Conservation (phyloP, 2,797 vertebrate species). For the Hydrolagus colliei region DNA sequence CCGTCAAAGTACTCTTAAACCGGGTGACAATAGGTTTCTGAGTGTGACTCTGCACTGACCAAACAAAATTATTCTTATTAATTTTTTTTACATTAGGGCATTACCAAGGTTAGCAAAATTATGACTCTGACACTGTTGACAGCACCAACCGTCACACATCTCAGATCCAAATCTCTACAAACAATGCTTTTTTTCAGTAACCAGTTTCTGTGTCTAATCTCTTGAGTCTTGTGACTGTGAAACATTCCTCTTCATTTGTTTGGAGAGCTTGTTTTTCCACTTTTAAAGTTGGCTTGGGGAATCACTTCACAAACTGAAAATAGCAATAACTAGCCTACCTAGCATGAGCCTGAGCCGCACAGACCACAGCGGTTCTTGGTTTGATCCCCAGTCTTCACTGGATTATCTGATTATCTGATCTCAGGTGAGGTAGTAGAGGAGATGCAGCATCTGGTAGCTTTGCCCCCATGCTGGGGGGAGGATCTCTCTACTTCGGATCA, state of each 20-base stretch:
- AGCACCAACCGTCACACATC: neutral
- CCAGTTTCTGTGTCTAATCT: neutral
- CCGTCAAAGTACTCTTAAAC: neutral
- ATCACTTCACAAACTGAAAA: neutral
- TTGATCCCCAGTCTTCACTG: too few relatives aligned
- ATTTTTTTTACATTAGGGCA: neutral
- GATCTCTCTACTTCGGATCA: too few relatives aligned
- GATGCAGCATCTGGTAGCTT: too few relatives aligned
- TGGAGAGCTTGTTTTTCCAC: too few relatives aligned
- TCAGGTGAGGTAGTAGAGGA: too few relatives aligned
- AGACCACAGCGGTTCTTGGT: too few relatives aligned
- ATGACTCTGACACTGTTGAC: neutral
- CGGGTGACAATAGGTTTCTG: neutral
- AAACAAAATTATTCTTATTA: too few relatives aligned
- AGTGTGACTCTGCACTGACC: neutral
- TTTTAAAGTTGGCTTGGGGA: neutral
- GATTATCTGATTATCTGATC: too few relatives aligned
- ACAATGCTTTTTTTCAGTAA: neutral
- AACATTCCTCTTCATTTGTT: neutral
- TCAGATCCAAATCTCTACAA: neutral
- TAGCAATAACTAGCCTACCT: too few relatives aligned
- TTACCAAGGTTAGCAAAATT: neutral
- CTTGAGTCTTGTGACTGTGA: neutral
- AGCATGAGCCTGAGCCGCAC: too few relatives aligned
- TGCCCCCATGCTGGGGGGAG: too few relatives aligned